phyloP scores from a whole-genome alignment of 2,888 invertebrate genomes.

The Oscheius myriophilus region DNA sequence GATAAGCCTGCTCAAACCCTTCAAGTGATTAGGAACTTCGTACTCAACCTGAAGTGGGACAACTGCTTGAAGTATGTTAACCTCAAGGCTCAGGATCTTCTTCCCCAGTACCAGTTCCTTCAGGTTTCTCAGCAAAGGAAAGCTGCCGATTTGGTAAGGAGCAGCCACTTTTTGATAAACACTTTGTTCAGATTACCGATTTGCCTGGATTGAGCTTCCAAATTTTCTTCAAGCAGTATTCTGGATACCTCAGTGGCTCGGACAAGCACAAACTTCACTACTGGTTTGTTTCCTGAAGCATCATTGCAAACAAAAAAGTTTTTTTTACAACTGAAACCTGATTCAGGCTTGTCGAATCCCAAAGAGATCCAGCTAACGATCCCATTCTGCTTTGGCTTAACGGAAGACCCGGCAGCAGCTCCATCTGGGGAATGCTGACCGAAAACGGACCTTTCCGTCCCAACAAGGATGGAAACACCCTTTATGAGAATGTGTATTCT shows the following conservation, averaged over 20 bases:
- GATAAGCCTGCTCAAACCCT: slow-evolving; percentile 43
- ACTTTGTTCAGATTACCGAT: slow-evolving; percentile 30
- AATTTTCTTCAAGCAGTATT: slow-evolving; percentile 54
- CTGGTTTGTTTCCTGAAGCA: slow-evolving; percentile 27
- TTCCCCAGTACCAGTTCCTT: slow-evolving; percentile 36
- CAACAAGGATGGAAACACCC: slow-evolving; percentile 51
- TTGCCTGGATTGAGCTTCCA: slow-evolving; percentile 51
- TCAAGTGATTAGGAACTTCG: slow-evolving; percentile 45
- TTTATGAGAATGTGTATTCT: slow-evolving; percentile 57
- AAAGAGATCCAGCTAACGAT: slow-evolving; percentile 35
- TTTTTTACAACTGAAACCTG: too few species aligned
- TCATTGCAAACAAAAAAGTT: neutral
- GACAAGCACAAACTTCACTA: slow-evolving; percentile 44
- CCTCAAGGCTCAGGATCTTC: slow-evolving; percentile 37
- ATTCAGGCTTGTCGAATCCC: slow-evolving; percentile 44
- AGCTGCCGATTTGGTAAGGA: slow-evolving; percentile 39
- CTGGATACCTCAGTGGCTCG: slow-evolving; percentile 52
- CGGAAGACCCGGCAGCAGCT: slow-evolving; percentile 57
- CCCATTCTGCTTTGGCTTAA: slow-evolving; percentile 56
- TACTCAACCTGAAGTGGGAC: slow-evolving; percentile 34
- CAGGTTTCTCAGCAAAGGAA: slow-evolving; percentile 22
- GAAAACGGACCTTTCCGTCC: slow-evolving; percentile 72
- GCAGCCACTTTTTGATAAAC: too few species aligned
- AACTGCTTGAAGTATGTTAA: slow-evolving; percentile 44
- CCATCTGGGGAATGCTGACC: slow-evolving; percentile 69